Conservation (phyloP, 1,140 invertebrate genomes). For the Hormaphis cornu region DNA sequence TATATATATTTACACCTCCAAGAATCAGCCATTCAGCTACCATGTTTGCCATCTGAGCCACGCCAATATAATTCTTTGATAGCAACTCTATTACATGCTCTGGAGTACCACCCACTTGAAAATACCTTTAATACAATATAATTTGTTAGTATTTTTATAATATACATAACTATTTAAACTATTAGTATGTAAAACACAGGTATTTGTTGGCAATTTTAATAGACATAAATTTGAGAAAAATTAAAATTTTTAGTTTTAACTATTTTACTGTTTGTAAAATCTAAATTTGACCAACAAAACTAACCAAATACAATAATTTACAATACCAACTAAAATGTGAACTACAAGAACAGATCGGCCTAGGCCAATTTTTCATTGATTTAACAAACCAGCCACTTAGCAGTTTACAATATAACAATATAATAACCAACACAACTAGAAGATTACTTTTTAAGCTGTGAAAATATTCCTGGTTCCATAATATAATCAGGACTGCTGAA, state of each 20-base stretch:
- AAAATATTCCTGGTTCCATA: constrained; percentile 95
- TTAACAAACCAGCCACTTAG: no score
- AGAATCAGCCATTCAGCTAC: constrained; percentile 95
- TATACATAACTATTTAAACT: background rate
- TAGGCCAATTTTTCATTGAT: no score
- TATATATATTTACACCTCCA: constrained; percentile 49
- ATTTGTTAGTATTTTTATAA: background rate
- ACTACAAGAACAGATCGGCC: no score
- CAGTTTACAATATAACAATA: no score
- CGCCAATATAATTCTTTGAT: constrained; percentile 90
- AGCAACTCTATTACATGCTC: constrained; percentile 92
- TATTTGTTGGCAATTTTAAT: no score
- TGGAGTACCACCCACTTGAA: constrained; percentile 91
- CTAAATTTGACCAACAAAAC: no score
- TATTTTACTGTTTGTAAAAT: no score
- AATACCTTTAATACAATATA: constrained; percentile 55
- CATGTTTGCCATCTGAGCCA: constrained; percentile 94
- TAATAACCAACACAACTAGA: background rate
- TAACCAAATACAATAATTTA: no score
- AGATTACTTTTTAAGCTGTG: constrained; percentile 69
- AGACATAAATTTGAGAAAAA: no score
- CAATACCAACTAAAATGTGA: no score
- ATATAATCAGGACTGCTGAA: constrained; percentile 91
- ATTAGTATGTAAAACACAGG: no score
- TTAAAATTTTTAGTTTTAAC: no score